A percentile compares a stretch with the other conserved stretches of the same genome.
phyloP scores from a whole-genome alignment of 2,797 vertebrate genomes.

The Xenentodon cancila region DNA sequence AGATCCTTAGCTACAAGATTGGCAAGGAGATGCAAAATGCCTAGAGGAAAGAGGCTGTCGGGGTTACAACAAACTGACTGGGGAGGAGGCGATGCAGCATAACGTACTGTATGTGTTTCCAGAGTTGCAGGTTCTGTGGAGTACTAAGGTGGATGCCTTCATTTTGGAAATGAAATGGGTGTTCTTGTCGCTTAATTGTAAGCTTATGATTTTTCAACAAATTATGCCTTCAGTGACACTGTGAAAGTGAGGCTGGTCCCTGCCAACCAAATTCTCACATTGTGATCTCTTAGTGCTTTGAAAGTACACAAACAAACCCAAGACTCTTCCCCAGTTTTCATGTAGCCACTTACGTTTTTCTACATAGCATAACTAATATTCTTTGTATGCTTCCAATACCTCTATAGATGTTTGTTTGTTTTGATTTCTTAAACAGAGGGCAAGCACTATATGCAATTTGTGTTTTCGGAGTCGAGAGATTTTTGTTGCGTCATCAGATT shows the following conservation, averaged over 20 bases:
- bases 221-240: conserved; percentile 64
- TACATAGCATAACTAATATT: conserved; percentile 28
- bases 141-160: conserved; percentile 46
- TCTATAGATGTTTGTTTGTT: not conserved
- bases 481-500: conserved; percentile 7
- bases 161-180: conserved; percentile 36
- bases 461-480: conserved; percentile 31
- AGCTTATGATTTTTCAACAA: conserved; percentile 44
- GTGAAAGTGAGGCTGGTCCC: conserved; percentile 47
- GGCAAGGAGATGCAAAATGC: conserved; percentile 97
- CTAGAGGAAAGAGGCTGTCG: conserved; percentile 70
- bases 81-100: conserved; percentile 67
- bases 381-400: conserved; percentile 51
- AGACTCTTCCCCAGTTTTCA: conserved; percentile 18
- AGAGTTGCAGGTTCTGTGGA: conserved; percentile 39
- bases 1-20: conserved; percentile 99
- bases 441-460: conserved; percentile 48
- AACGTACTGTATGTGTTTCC: conserved; percentile 45
- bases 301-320: conserved; percentile 13
- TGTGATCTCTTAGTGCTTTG: conserved; percentile 44
- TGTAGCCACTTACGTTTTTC: conserved; percentile 44
- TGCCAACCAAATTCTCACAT: conserved; percentile 25
- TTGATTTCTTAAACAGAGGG: conserved; percentile 43
- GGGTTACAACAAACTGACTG: conserved; percentile 49
- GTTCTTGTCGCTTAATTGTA: conserved; percentile 46